Evolutionary conservation across 2,797 vertebrate species (phyloP).

Genomic region (Schizopygopsis pylzovi): DNA sequence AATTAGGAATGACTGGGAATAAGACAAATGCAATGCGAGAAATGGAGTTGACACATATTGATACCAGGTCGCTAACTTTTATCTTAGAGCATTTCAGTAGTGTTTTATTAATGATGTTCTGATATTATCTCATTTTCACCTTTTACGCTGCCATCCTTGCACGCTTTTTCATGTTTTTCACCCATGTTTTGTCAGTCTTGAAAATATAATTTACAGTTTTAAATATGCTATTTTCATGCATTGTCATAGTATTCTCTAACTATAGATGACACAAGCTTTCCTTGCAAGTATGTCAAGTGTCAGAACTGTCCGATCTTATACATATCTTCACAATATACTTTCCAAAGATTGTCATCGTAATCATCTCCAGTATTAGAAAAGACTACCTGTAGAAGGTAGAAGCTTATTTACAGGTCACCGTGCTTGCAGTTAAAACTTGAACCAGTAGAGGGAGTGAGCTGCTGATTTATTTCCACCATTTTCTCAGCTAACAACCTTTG

Average conservation of each 20-base stretch:
- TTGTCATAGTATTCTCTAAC: too few relatives aligned
- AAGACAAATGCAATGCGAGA: conserved; percentile 67
- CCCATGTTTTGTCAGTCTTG: background rate
- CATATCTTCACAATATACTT: background rate
- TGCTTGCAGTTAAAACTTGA: conserved; percentile 73
- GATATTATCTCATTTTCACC: conserved; percentile 33
- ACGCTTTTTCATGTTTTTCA: conserved; percentile 20
- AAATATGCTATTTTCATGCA: background rate
- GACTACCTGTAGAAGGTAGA: background rate
- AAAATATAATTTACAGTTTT: background rate
- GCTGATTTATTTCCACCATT: conserved; percentile 76
- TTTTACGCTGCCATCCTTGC: conserved; percentile 28
- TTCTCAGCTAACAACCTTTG: conserved; percentile 65
- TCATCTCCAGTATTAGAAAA: background rate
- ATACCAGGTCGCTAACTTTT: conserved; percentile 56
- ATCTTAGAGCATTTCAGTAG: conserved; percentile 46
- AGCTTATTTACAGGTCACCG: background rate
- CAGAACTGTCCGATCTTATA: too few relatives aligned
- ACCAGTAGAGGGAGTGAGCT: conserved; percentile 81
- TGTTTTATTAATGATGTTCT: conserved; percentile 50
- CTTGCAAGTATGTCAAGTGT: background rate
- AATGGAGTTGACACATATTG: conserved; percentile 64
- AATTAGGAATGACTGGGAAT: conserved; percentile 69
- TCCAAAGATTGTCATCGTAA: background rate
- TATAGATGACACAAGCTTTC: background rate